These are phyloP conservation scores for Loriculus beryllinus DNA, from an alignment of 2,797 vertebrate species.

Conservation along the genomic window DNA sequence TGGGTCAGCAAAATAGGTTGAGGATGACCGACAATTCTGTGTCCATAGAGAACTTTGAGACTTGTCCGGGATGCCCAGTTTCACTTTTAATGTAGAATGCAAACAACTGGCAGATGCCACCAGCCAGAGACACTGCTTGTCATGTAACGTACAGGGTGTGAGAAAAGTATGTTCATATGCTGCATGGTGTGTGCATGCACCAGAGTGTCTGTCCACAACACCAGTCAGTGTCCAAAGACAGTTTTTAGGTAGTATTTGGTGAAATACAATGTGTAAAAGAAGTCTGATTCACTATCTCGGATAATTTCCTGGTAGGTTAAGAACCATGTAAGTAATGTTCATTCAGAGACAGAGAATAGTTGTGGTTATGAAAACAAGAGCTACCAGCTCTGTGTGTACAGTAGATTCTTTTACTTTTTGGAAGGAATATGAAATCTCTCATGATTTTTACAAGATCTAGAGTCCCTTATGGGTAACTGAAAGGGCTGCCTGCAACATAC, in stretches of 20 bases:
- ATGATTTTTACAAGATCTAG: neutral
- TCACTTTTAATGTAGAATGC: neutral
- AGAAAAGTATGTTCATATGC: neutral
- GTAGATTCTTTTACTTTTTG: neutral
- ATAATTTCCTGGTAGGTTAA: neutral
- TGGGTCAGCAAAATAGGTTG: neutral
- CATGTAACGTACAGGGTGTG: neutral
- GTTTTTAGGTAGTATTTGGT: neutral
- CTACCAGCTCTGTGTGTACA: fast-evolving
- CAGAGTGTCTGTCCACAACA: neutral
- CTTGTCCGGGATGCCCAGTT: neutral
- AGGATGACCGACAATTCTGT: neutral
- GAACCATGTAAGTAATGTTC: neutral
- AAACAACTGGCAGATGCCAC: neutral
- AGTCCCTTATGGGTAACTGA: neutral
- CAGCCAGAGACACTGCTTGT: neutral
- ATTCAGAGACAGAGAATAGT: neutral
- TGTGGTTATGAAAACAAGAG: neutral
- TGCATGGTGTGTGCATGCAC: fast-evolving
- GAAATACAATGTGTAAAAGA: neutral
- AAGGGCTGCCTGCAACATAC: neutral
- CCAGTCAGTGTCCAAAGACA: fast-evolving
- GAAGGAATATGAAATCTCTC: neutral
- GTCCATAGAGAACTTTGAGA: neutral
- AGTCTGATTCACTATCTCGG: neutral